Evolutionary conservation across 2,113 vertebrate species (phyloP).

Genomic region (Hylia prasina): DNA sequence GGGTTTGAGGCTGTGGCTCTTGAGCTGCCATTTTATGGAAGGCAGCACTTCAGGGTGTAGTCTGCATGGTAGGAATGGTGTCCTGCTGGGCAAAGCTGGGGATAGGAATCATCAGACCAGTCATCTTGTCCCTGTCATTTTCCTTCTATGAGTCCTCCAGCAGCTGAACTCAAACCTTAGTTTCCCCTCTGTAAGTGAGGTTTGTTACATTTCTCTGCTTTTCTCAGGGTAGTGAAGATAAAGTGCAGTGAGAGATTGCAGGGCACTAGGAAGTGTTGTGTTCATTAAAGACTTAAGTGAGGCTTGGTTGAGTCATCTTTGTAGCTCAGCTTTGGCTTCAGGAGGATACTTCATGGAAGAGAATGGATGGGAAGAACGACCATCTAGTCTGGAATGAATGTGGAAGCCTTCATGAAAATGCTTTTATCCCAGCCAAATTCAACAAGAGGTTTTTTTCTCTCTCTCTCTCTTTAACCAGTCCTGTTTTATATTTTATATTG

Average conservation of each 20-base stretch:
- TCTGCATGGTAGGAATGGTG: not conserved
- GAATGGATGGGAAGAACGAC: not conserved
- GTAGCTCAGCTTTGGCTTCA: not conserved
- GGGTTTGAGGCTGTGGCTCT: not conserved
- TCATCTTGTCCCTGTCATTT: not conserved
- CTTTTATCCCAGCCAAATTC: not conserved
- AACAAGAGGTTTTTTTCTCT: not conserved
- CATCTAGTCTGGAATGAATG: not conserved
- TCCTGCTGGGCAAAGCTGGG: not conserved
- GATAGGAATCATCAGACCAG: not conserved
- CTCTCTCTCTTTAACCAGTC: not conserved
- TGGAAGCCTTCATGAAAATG: not conserved
- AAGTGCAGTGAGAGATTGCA: not conserved
- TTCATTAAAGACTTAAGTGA: not conserved
- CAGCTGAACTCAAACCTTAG: not conserved
- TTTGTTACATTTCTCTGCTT: not conserved
- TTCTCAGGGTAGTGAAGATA: not conserved
- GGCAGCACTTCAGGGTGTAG: fast-evolving
- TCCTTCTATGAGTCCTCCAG: not conserved
- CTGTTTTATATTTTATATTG: not conserved
- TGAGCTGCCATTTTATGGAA: not conserved
- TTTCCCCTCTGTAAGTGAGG: not conserved
- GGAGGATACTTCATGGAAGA: not conserved
- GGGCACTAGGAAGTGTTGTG: not conserved
- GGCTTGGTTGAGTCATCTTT: not conserved